Percentiles rank a stretch among this genome's conserved stretches.
Evolutionary conservation across 2,797 vertebrate species (phyloP).

Genomic region (Miopithecus talapoin): DNA sequence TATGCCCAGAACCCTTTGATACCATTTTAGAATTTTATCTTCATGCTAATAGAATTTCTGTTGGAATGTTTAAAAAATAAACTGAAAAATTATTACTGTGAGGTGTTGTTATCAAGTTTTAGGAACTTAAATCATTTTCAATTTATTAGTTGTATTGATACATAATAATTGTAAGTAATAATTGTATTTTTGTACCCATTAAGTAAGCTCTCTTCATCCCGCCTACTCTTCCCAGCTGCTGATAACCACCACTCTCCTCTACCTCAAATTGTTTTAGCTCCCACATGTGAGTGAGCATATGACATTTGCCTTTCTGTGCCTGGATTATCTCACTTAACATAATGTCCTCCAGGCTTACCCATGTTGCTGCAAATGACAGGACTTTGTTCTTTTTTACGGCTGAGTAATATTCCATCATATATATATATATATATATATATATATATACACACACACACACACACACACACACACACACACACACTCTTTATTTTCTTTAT

Average conservation of each 20-base stretch:
- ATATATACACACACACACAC: too few species aligned
- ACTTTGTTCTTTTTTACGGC: neutral
- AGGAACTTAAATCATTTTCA: neutral
- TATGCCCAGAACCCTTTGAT: neutral
- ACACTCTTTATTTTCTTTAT: neutral
- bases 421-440: too few species aligned
- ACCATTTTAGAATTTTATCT: neutral
- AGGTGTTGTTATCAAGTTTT: neutral
- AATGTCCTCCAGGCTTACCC: neutral
- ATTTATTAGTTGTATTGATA: neutral
- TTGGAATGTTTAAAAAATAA: slow-evolving; percentile 30
- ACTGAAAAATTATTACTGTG: neutral
- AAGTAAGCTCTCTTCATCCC: neutral
- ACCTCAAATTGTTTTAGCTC: neutral
- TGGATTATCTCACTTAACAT: neutral
- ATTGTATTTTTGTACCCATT: neutral
- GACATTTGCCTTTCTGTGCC: neutral
- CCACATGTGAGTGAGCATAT: neutral
- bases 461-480: too few species aligned
- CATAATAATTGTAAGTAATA: neutral
- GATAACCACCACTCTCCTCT: neutral
- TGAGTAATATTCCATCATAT: neutral
- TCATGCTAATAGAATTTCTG: neutral
- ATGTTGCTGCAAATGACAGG: neutral
- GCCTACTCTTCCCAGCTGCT: neutral